Evolutionary conservation across 2,888 invertebrate species (phyloP).

Genomic region (Adelphocoris suturalis): DNA sequence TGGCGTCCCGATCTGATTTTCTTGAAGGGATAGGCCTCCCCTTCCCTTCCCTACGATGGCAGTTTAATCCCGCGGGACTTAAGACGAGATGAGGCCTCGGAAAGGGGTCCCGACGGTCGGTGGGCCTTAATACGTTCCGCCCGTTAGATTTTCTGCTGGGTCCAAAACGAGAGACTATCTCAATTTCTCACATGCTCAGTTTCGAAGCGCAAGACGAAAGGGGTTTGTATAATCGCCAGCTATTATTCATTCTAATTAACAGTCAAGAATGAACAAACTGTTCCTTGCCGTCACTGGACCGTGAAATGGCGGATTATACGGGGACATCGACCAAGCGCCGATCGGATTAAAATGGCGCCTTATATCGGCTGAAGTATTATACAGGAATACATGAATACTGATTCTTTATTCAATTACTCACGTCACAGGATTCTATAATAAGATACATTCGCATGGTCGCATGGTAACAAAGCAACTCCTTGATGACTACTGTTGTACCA

Average conservation of each 20-base stretch:
- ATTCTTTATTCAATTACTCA: too few species aligned
- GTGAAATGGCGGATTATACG: conserved; percentile 17
- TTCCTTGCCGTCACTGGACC: background rate
- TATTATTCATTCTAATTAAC: conserved; percentile 14
- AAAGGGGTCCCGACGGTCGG: background rate
- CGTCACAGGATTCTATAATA: too few species aligned
- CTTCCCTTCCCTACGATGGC: background rate
- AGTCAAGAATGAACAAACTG: background rate
- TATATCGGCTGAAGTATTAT: too few species aligned
- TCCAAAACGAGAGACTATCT: background rate
- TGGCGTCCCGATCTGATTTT: conserved; percentile 51
- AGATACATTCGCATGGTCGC: too few species aligned
- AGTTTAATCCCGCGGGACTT: conserved; percentile 46
- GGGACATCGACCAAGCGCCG: too few species aligned
- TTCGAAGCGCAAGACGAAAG: background rate
- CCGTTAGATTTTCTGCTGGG: conserved; percentile 13
- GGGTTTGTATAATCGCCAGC: conserved; percentile 12
- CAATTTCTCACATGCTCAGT: conserved; percentile 50
- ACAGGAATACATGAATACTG: too few species aligned
- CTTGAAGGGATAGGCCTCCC: conserved; percentile 45
- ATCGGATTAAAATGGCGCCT: too few species aligned
- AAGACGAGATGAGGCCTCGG: conserved; percentile 5
- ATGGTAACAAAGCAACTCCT: too few species aligned
- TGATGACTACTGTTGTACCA: too few species aligned
- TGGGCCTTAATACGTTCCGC: conserved; percentile 2